A percentile compares a stretch with the other conserved stretches of the same genome.
Conservation (phyloP, 1,140 invertebrate species). For the Bombus pyrosoma region DNA sequence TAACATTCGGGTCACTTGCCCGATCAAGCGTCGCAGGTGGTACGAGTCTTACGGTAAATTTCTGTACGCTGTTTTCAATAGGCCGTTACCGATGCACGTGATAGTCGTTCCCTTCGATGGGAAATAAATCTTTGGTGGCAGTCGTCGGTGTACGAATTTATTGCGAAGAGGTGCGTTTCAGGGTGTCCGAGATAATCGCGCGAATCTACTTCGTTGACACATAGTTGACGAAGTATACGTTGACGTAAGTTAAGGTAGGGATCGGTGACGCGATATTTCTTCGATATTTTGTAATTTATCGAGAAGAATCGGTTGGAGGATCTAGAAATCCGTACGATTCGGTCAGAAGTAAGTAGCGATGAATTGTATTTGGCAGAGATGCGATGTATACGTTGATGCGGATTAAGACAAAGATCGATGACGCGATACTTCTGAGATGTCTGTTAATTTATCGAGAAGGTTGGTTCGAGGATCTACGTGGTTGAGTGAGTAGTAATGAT, state of each 20-base stretch:
- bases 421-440: background rate
- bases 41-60: conserved; percentile 51
- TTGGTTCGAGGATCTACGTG: background rate
- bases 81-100: background rate
- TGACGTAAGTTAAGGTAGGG: no score
- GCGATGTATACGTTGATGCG: no score
- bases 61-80: conserved; percentile 8
- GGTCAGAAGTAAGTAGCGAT: no score
- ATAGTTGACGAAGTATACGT: background rate
- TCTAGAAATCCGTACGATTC: no score
- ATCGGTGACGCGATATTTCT: no score
- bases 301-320: no score
- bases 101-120: background rate
- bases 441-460: background rate
- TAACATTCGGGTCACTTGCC: conserved; percentile 52
- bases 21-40: conserved; percentile 36
- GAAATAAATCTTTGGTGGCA: background rate
- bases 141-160: background rate
- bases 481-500: no score
- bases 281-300: no score
- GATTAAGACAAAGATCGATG: background rate
- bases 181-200: background rate
- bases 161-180: background rate
- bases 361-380: no score
- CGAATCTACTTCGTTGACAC: background rate